Evolutionary conservation across 2,113 vertebrate species (phyloP).

Genomic region (Ifrita kowaldi): DNA sequence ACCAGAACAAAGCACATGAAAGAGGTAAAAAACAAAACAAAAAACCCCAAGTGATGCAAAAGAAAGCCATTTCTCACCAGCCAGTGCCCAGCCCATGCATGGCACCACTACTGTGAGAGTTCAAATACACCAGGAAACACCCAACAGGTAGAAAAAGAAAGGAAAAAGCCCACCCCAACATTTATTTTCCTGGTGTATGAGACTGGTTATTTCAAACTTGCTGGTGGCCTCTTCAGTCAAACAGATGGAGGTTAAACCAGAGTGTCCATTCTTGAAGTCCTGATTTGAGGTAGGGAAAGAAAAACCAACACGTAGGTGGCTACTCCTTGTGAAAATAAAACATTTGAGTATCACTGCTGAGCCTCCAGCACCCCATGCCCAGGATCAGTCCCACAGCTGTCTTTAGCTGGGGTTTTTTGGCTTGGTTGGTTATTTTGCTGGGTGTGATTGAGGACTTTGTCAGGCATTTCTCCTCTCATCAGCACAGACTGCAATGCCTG

Average conservation of each 20-base stretch:
- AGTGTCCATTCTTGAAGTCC: neutral
- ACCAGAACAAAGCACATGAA: neutral
- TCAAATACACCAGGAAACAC: neutral
- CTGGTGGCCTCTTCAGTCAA: neutral
- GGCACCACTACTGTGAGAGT: rapidly evolving
- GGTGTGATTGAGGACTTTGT: neutral
- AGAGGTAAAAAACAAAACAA: neutral
- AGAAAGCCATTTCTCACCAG: neutral
- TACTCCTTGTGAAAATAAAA: neutral
- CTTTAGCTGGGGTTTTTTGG: neutral
- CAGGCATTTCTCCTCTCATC: neutral
- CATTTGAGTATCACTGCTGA: neutral
- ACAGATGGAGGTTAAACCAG: neutral
- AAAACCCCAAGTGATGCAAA: neutral
- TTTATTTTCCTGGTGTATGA: neutral
- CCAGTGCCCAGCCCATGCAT: too few relatives aligned
- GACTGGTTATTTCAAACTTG: rapidly evolving
- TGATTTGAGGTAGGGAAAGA: neutral
- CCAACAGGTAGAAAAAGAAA: neutral
- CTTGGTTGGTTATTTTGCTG: neutral
- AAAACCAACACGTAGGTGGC: neutral
- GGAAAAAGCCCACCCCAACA: neutral
- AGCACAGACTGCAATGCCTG: neutral
- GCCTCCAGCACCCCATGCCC: neutral
- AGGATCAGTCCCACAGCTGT: neutral